Evolutionary conservation across 1,140 invertebrate species (phyloP).

Genomic region (Teleopsis dalmanni): DNA sequence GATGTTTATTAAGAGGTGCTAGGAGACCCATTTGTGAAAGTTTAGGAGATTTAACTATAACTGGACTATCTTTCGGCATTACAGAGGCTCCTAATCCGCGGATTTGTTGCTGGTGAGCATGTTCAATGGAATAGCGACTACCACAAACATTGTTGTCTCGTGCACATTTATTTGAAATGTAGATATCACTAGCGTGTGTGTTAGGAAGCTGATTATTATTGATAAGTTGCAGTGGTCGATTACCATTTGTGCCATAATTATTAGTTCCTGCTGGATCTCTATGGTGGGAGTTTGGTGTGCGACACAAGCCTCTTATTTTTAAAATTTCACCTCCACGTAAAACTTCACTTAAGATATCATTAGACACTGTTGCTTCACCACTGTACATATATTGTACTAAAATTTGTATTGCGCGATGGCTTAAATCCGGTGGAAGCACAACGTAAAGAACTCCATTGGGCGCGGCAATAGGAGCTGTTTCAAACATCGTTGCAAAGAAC

Average conservation of each 20-base stretch:
- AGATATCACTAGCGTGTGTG: slow-evolving; percentile 1
- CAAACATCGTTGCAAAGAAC: slow-evolving; percentile 43
- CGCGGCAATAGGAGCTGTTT: slow-evolving; percentile 39
- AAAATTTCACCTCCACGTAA: slow-evolving; percentile 70
- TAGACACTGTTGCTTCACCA: slow-evolving; percentile 76
- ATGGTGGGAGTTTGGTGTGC: slow-evolving; percentile 37
- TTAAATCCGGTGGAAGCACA: slow-evolving; percentile 73
- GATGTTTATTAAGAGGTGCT: slow-evolving; percentile 15
- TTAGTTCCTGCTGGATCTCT: background rate
- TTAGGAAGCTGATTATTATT: background rate
- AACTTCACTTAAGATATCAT: slow-evolving; percentile 70
- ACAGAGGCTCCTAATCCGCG: slow-evolving; percentile 39
- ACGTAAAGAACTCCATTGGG: slow-evolving; percentile 57
- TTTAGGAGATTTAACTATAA: slow-evolving; percentile 42
- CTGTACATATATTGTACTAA: slow-evolving; percentile 82
- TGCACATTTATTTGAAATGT: slow-evolving; percentile 4
- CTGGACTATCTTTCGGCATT: slow-evolving; percentile 42
- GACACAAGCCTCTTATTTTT: slow-evolving; percentile 65
- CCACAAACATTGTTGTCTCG: slow-evolving; percentile 12
- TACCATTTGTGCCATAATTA: slow-evolving; percentile 1
- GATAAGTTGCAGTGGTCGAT: background rate
- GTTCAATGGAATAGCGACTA: slow-evolving; percentile 24
- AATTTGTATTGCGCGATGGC: slow-evolving; percentile 67
- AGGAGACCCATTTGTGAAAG: slow-evolving; percentile 10
- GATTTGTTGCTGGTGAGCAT: slow-evolving; percentile 16